These are phyloP conservation scores for Lophochroa leadbeateri DNA, from an alignment of 2,113 vertebrate genomes.

Conservation along the genomic window DNA sequence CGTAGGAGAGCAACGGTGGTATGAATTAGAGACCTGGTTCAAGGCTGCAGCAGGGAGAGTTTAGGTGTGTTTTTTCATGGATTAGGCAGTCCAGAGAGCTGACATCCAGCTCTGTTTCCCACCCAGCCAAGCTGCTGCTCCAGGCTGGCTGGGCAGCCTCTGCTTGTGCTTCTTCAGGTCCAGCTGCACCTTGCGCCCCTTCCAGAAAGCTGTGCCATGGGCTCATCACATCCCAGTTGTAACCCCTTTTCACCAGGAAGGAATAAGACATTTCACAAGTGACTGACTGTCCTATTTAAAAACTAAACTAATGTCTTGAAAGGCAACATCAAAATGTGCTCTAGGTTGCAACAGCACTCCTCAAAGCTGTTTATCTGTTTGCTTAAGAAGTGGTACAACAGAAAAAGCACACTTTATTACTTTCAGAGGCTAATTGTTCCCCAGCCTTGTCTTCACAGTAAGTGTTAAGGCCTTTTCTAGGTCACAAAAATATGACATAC, in stretches of 20 bases:
- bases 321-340: background rate
- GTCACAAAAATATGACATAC: background rate
- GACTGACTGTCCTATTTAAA: background rate
- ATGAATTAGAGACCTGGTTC: background rate
- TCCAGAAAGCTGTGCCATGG: background rate
- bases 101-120: background rate
- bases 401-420: background rate
- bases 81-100: fast-evolving
- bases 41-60: background rate
- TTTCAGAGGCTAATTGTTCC: background rate
- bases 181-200: background rate
- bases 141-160: background rate
- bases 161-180: background rate
- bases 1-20: background rate
- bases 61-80: background rate
- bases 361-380: background rate
- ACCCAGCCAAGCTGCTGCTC: background rate
- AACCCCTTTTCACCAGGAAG: background rate
- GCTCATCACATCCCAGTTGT: fast-evolving
- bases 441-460: background rate
- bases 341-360: background rate
- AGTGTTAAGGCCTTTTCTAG: background rate
- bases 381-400: background rate
- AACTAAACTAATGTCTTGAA: background rate
- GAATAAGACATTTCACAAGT: background rate